Percentiles rank a stretch among this genome's conserved stretches.
Conservation (phyloP, 2,888 invertebrate genomes). For the Gastracanthus pulcherrimus region DNA sequence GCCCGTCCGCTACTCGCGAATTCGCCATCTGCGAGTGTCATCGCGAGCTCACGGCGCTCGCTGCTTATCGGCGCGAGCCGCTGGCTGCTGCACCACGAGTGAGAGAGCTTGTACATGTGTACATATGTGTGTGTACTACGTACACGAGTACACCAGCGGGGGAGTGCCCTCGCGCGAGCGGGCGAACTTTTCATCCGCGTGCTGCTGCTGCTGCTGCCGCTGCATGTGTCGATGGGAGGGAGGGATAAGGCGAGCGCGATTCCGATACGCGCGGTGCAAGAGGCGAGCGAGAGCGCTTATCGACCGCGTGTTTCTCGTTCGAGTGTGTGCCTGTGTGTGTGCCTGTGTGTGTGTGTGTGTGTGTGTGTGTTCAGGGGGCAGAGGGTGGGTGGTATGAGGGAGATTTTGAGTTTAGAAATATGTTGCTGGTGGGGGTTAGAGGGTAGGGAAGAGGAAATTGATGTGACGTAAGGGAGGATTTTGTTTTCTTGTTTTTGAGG, state of each 20-base stretch:
- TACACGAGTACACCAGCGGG: slow-evolving; percentile 47
- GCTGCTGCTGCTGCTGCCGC: no score
- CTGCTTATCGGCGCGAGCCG: slow-evolving; percentile 56
- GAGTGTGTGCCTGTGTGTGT: no score
- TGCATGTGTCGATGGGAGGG: slow-evolving; percentile 48
- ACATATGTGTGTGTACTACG: slow-evolving; percentile 36
- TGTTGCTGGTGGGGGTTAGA: background rate
- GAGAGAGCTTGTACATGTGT: no score
- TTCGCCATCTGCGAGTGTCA: slow-evolving; percentile 7
- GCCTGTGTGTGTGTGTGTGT: background rate
- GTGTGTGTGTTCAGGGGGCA: background rate
- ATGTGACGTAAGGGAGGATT: no score
- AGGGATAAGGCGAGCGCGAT: slow-evolving; percentile 59
- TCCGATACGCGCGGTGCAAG: no score
- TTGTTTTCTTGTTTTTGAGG: no score
- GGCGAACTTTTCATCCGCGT: slow-evolving; percentile 54
- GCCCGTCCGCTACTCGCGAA: background rate
- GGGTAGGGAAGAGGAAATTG: no score
- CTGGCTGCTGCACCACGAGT: no score
- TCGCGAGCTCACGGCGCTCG: background rate
- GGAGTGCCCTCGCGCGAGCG: slow-evolving; percentile 55
- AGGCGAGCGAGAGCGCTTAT: slow-evolving; percentile 59
- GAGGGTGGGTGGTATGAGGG: background rate
- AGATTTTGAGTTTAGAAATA: slow-evolving; percentile 43
- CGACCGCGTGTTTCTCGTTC: no score